Percentiles rank a stretch among this genome's conserved stretches.
phyloP scores from a whole-genome alignment of 1,140 invertebrate species.

The Drosophila ercepeae region DNA sequence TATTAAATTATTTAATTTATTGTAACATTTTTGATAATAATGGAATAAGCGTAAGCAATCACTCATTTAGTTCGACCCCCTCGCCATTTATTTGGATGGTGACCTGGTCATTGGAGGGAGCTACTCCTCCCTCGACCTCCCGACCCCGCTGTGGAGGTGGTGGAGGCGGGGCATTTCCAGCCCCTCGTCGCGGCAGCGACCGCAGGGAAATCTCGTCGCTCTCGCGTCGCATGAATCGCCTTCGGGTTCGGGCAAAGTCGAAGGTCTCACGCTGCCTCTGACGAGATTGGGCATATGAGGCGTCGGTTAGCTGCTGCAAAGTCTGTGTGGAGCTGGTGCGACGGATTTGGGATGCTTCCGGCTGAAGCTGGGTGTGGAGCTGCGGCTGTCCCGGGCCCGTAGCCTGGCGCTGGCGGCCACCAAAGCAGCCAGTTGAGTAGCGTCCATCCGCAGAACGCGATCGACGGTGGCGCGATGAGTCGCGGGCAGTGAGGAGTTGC shows the following conservation, averaged over 20 bases:
- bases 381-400: constrained; percentile 5
- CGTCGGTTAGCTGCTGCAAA: constrained; percentile 64
- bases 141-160: constrained; percentile 6
- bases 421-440: constrained; percentile 70
- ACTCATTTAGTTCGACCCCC: constrained; percentile 68
- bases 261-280: constrained; percentile 65
- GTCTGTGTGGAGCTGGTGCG: constrained; percentile 55
- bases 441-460: constrained; percentile 77
- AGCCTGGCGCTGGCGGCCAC: constrained; percentile 48
- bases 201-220: constrained; percentile 68
- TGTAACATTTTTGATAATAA: background rate
- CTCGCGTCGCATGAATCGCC: constrained; percentile 60
- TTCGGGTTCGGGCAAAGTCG: constrained; percentile 66
- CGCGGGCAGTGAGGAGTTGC: constrained; percentile 69
- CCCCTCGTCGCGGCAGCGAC: constrained; percentile 21
- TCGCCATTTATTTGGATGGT: constrained; percentile 76
- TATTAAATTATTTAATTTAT: constrained; percentile 16
- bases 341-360: constrained; percentile 16
- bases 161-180: background rate
- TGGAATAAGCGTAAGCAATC: constrained; percentile 14
- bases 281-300: constrained; percentile 67
- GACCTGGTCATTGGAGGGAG: constrained; percentile 39
- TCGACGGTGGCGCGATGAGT: constrained; percentile 65
- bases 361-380: background rate
- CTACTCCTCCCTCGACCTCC: constrained; percentile 13